Evolutionary conservation across 2,888 invertebrate genomes (phyloP), one percentile per base, ranked within the genome.

Genomic region (Nipponacmea schrenckii): DNA sequence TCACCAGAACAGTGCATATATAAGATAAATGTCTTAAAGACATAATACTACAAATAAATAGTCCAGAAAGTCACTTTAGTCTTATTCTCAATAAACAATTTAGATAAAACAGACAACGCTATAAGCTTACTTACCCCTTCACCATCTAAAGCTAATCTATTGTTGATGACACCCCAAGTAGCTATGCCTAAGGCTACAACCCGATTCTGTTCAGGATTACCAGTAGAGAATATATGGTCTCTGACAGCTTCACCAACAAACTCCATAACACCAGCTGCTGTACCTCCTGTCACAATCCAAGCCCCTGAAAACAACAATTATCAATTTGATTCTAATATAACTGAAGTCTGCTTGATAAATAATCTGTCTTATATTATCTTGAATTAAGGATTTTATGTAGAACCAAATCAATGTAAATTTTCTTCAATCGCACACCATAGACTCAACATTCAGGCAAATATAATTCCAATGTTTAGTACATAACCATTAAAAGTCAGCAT

Each of bases 271-370:
- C 89, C 89, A 4, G 88, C 79, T 26, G 81, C 83, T 27, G 86
- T 86, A 0, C 89, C 89, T 20, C 88, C 87, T 2, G 89, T 89
- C 26, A 89, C 82, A 15, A 89, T 87, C 89, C 89, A 89, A 1
- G 89, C 88, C 74, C 87, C 89, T 89, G 77, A 0, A 74, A n/a
- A 27, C 62, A 0, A 44, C 44, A 14, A 7, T 44, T n/a, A 1
- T 24, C 26, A 5, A 14, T 62, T 20, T 12, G 26, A 62, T 7
- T 24, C 26, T 20, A n/a, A 56, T n/a, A 56, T 2, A 20, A 56
- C 5, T 4, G 5, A 56, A 56, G 2, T 24, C 56, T 56, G 2
- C 24, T 24, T 2, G 24, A 20, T 20, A 56, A 2, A 20, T 56
- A 4, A 20, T 20, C n/a, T 56, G n/a, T 31, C 31, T 31, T 7